These are phyloP conservation scores for Gryon sp. DNA, from an alignment of 1,140 invertebrate species.

Conservation along the genomic window DNA sequence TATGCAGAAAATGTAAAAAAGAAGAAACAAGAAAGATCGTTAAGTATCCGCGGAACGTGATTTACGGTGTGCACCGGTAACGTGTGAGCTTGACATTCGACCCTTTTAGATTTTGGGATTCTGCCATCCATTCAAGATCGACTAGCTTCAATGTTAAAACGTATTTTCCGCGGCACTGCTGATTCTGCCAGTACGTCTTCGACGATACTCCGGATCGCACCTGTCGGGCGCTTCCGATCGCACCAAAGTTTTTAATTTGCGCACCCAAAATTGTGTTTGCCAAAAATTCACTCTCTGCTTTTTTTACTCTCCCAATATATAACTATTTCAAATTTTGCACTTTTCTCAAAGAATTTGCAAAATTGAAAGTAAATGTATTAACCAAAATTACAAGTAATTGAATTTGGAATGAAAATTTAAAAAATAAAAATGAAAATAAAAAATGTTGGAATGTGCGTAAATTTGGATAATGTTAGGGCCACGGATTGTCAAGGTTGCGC, in stretches of 20 bases:
- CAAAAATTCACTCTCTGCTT: too few relatives aligned
- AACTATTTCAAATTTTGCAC: too few relatives aligned
- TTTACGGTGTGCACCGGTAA: slow-evolving; percentile 53
- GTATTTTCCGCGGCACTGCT: slow-evolving; percentile 61
- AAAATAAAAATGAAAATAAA: too few relatives aligned
- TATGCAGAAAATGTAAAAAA: too few relatives aligned
- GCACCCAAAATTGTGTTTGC: background rate
- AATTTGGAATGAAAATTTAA: too few relatives aligned
- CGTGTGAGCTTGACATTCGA: slow-evolving; percentile 77
- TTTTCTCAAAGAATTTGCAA: too few relatives aligned
- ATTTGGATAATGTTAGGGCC: slow-evolving; percentile 20
- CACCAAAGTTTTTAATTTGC: too few relatives aligned
- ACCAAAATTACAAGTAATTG: too few relatives aligned
- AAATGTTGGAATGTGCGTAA: too few relatives aligned
- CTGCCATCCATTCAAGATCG: slow-evolving; percentile 74
- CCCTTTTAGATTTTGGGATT: slow-evolving; percentile 76
- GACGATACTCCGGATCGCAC: slow-evolving; percentile 68
- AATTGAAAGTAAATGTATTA: too few relatives aligned
- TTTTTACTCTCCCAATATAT: too few relatives aligned
- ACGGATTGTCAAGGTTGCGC: slow-evolving; percentile 32
- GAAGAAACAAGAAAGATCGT: slow-evolving; percentile 5
- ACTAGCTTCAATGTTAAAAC: slow-evolving; percentile 69
- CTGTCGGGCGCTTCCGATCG: slow-evolving; percentile 19
- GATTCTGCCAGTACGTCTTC: slow-evolving; percentile 69
- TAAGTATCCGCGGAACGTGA: slow-evolving; percentile 30